Percentiles rank a stretch among this genome's conserved stretches.
Evolutionary conservation across 2,888 invertebrate species (phyloP).

Genomic region (Eilema griseolum): DNA sequence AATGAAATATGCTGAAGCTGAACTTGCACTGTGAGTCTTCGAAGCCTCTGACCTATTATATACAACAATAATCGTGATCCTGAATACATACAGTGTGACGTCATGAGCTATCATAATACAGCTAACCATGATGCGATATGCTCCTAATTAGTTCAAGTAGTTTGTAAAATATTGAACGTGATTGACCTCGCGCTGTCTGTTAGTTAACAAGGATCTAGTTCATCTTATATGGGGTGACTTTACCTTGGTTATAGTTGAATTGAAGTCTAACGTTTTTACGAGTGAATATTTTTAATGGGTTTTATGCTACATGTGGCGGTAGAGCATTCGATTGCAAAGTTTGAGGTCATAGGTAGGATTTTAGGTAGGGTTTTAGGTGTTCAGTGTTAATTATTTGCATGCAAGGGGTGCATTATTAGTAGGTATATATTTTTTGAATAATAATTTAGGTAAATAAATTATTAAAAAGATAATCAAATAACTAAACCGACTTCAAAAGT

Average conservation of each 20-base stretch:
- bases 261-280: neutral
- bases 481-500: too few relatives aligned
- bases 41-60: constrained; percentile 74
- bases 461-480: too few relatives aligned
- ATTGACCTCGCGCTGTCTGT: constrained; percentile 69
- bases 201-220: constrained; percentile 15
- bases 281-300: neutral
- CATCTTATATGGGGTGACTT: neutral
- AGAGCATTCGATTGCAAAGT: neutral
- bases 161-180: constrained; percentile 60
- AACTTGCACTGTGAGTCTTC: constrained; percentile 62
- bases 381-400: neutral
- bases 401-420: too few relatives aligned
- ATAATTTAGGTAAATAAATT: too few relatives aligned
- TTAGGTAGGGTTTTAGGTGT: neutral
- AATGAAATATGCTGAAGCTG: constrained; percentile 55
- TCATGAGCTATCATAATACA: constrained; percentile 63
- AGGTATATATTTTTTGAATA: too few relatives aligned
- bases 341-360: neutral
- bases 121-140: constrained; percentile 65
- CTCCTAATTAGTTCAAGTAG: constrained; percentile 69
- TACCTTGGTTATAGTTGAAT: neutral
- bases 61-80: constrained; percentile 73
- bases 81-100: constrained; percentile 72
- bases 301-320: neutral